Evolutionary conservation across 2,113 vertebrate species (phyloP).

Genomic region (Rafetus swinhoei): DNA sequence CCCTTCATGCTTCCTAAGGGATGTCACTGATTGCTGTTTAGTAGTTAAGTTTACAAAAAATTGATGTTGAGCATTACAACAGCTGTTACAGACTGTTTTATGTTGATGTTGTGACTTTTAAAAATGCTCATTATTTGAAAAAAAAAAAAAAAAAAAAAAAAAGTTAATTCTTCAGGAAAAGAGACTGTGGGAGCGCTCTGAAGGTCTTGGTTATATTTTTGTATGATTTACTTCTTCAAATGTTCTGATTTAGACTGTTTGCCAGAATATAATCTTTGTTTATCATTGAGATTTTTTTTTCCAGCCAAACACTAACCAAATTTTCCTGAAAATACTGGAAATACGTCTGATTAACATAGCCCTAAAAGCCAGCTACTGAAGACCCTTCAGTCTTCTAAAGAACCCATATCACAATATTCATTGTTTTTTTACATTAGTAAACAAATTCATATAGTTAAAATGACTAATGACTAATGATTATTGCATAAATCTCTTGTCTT

Average conservation of each 20-base stretch:
- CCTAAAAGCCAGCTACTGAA: background rate
- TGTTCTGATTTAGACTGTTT: constrained; percentile 49
- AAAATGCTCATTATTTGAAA: constrained; percentile 59
- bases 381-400: background rate
- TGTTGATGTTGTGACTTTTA: constrained; percentile 68
- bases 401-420: background rate
- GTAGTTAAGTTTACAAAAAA: constrained; percentile 74
- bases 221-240: constrained; percentile 57
- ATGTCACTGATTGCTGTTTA: constrained; percentile 76
- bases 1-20: constrained; percentile 76
- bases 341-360: background rate
- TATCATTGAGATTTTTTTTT: constrained; percentile 27
- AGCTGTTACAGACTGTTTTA: constrained; percentile 73
- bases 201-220: constrained; percentile 49
- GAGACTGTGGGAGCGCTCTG: constrained; percentile 36
- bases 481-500: background rate
- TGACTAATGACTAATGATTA: background rate
- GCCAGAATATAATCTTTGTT: constrained; percentile 47
- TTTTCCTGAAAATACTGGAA: constrained; percentile 15
- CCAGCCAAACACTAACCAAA: background rate
- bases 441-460: background rate
- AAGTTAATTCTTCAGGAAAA: constrained; percentile 58
- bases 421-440: background rate
- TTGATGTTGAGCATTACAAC: constrained; percentile 74
- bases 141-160: constrained; percentile 14